Evolutionary conservation across 2,888 invertebrate species (phyloP).

Genomic region (Antitype chi): DNA sequence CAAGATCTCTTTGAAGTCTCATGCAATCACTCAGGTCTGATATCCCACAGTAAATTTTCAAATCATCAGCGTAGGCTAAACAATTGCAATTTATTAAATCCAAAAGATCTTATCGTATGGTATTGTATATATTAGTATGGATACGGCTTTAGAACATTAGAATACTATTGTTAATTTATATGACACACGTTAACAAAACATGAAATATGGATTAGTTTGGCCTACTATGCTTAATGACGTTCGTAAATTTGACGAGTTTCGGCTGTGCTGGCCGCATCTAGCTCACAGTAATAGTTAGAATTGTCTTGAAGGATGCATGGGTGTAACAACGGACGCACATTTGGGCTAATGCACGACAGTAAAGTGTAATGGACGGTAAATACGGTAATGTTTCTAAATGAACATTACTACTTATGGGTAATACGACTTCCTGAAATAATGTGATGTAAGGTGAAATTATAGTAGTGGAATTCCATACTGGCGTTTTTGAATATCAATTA

Average conservation of each 20-base stretch:
- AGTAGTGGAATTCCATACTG: background rate
- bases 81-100: no score
- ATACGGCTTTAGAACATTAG: slow-evolving; percentile 11
- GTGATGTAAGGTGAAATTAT: slow-evolving; percentile 32
- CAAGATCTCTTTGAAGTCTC: no score
- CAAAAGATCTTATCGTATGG: no score
- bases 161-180: slow-evolving; percentile 11
- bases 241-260: slow-evolving; percentile 41
- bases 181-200: slow-evolving; percentile 26
- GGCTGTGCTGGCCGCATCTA: slow-evolving; percentile 25
- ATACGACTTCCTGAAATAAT: slow-evolving; percentile 52
- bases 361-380: slow-evolving; percentile 67
- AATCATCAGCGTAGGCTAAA: no score
- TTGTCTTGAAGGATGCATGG: slow-evolving; percentile 56
- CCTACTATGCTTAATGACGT: slow-evolving; percentile 35
- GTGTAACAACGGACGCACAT: slow-evolving; percentile 71
- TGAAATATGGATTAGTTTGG: slow-evolving; percentile 29
- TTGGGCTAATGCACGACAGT: slow-evolving; percentile 72
- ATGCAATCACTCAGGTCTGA: no score
- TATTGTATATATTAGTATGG: background rate
- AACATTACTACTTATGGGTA: slow-evolving; percentile 48
- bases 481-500: background rate
- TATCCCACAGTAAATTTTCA: no score
- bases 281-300: slow-evolving; percentile 31
- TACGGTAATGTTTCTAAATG: slow-evolving; percentile 66